Percentiles rank a stretch among this genome's conserved stretches.
phyloP scores from a whole-genome alignment of 2,113 vertebrate genomes.

The Passer montanus region DNA sequence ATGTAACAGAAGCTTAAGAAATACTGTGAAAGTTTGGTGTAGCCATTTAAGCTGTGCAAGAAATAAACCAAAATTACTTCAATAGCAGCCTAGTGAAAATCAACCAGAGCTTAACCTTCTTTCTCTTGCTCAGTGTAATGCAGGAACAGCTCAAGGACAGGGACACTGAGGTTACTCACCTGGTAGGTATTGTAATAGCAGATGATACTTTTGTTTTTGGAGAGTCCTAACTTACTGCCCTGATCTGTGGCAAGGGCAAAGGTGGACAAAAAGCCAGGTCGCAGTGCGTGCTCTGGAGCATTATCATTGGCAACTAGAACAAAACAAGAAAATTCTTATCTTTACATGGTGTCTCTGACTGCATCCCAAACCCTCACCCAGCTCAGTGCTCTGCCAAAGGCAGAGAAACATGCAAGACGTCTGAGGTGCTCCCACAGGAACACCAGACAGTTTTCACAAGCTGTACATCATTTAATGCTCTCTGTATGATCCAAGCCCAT shows the following conservation, averaged over 20 bases:
- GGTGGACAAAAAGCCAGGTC: conserved; percentile 93
- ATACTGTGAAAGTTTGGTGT: background rate
- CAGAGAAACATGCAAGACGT: background rate
- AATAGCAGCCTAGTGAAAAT: background rate
- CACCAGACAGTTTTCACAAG: accelerated
- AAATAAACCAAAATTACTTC: background rate
- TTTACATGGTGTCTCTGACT: background rate
- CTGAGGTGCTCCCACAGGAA: accelerated
- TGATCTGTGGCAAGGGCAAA: conserved; percentile 98
- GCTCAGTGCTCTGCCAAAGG: background rate
- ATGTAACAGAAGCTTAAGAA: background rate
- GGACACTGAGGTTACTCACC: conserved; percentile 66
- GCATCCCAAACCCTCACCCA: background rate
- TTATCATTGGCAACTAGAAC: conserved; percentile 95
- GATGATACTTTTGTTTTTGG: conserved; percentile 99
- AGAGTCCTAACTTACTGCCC: conserved; percentile 96
- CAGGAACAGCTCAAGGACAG: background rate
- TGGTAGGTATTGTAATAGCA: conserved; percentile 98
- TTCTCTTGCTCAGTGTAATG: background rate
- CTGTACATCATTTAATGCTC: background rate
- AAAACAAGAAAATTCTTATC: background rate
- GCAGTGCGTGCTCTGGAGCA: conserved; percentile 91
- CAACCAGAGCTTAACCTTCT: background rate
- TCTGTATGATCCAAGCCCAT: accelerated
- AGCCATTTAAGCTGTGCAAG: background rate